Base-by-base conservation (phyloP, 2,797 vertebrate species). In the Heterohyrax brucei region DNA sequence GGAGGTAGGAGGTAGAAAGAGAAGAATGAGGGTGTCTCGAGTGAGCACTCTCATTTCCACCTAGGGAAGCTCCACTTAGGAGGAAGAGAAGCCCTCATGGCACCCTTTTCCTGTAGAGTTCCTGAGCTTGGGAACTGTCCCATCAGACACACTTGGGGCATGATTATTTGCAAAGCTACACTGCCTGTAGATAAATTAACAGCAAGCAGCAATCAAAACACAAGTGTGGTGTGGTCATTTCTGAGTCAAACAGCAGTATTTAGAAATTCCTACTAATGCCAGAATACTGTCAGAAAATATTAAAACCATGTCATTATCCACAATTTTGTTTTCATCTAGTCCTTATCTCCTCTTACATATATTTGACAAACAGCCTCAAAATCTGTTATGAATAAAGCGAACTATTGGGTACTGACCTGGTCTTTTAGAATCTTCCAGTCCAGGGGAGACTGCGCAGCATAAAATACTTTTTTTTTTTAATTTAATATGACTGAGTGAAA, bases 81-180 rank as follows among this genome's bases (percentile, higher is more conserved):
- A 4, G 16, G 10, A 72, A 78, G 48, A 75, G 28, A 13, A 39
- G 14, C 30, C 19, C 19, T n/a, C n/a, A 1, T 2, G 46, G 13
- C 33, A 0, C 7, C 48, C 77, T 56, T 39, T 3, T 62, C 68
- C 48, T 19, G 28, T 0, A 66, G 56, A 81, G 24, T 44, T 77
- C 84, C 94, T 7, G 26, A 22, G 19, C 0, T 12, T 5, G 6
- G 72, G 16, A 44, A 1, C 53, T 39, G 30, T 72, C 64, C 14
- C 1, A 0, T 4, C 3, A 62, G 12, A 64, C 19, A 18, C 0
- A 0, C 8, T 59, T 28, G 18, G n/a, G 22, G 48, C 1, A 14
- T 56, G 81, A 50, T 5, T 39, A 61, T 56, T 24, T 26, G 4
- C 59, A 78, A 48, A 46, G 61, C 66, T 33, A 50, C 82, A 19